Evolutionary conservation across 1,140 invertebrate species (phyloP).

Genomic region (Drosophila kikkawai): DNA sequence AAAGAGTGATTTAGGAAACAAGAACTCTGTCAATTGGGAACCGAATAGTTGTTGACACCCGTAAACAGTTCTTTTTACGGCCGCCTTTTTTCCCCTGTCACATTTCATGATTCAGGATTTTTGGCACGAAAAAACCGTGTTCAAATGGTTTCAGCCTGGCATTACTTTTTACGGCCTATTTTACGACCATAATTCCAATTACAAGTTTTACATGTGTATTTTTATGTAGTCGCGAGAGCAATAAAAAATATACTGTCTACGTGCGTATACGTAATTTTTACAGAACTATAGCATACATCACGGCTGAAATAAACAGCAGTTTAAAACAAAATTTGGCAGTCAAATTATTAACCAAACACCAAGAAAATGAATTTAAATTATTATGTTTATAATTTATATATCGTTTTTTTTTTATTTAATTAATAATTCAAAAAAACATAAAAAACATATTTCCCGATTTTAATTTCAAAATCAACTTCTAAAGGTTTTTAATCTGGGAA

Average conservation of each 20-base stretch:
- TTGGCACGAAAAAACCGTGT: slow-evolving; percentile 7
- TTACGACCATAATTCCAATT: slow-evolving; percentile 14
- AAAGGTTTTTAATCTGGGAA: neutral
- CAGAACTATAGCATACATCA: too few species aligned
- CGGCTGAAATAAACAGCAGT: too few species aligned
- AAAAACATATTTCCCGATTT: too few species aligned
- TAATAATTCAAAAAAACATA: too few species aligned
- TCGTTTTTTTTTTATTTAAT: too few species aligned
- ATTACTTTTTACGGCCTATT: slow-evolving; percentile 12
- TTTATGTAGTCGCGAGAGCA: neutral
- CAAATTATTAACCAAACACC: too few species aligned
- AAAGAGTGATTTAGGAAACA: slow-evolving; percentile 29
- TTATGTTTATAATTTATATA: too few species aligned
- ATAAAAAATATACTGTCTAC: neutral
- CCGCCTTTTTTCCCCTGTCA: slow-evolving; percentile 1
- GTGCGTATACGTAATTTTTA: slow-evolving; percentile 10
- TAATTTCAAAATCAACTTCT: neutral
- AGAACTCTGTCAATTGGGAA: slow-evolving; percentile 8
- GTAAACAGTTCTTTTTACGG: slow-evolving; percentile 18
- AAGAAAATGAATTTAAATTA: too few species aligned
- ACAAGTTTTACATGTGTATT: neutral
- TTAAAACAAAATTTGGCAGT: too few species aligned
- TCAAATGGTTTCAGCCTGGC: neutral
- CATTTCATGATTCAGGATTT: slow-evolving; percentile 1
- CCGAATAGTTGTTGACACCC: slow-evolving; percentile 30